Evolutionary conservation across 2,797 vertebrate genomes (phyloP).

Genomic region (Pelochelys cantorii): DNA sequence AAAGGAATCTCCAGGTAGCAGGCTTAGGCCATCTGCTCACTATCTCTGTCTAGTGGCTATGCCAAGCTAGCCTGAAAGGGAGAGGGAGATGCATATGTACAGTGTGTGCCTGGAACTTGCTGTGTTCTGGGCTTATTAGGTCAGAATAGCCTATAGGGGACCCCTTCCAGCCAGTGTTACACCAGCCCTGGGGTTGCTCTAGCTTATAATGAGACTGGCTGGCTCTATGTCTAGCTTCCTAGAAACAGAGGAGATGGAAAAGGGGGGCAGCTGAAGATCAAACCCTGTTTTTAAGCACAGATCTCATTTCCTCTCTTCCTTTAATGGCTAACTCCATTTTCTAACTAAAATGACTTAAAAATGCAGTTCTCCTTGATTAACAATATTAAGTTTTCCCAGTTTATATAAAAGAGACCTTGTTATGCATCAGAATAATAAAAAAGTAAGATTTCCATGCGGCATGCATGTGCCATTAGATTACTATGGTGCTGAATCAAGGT

Average conservation of each 20-base stretch:
- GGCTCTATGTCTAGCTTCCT: neutral
- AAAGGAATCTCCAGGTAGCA: too few relatives aligned
- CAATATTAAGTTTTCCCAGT: neutral
- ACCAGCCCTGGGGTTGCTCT: neutral
- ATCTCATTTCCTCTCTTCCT: neutral
- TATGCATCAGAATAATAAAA: neutral
- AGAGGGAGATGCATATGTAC: neutral
- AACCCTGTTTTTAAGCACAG: neutral
- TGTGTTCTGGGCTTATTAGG: too few relatives aligned
- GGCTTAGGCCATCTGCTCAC: too few relatives aligned
- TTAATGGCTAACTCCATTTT: neutral
- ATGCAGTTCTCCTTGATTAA: neutral
- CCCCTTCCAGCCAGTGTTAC: neutral
- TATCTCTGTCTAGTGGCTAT: too few relatives aligned
- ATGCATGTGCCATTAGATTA: neutral
- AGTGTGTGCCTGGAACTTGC: neutral
- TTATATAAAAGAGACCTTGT: neutral
- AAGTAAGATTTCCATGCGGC: neutral
- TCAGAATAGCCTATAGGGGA: too few relatives aligned
- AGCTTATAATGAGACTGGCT: neutral
- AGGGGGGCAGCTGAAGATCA: neutral
- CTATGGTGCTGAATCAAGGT: neutral
- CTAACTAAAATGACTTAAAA: neutral
- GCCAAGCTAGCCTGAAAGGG: too few relatives aligned
- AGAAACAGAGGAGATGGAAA: neutral